Evolutionary conservation across 2,113 vertebrate genomes (phyloP), one percentile per base, ranked within the genome.

Genomic region (Aramus guarauna): DNA sequence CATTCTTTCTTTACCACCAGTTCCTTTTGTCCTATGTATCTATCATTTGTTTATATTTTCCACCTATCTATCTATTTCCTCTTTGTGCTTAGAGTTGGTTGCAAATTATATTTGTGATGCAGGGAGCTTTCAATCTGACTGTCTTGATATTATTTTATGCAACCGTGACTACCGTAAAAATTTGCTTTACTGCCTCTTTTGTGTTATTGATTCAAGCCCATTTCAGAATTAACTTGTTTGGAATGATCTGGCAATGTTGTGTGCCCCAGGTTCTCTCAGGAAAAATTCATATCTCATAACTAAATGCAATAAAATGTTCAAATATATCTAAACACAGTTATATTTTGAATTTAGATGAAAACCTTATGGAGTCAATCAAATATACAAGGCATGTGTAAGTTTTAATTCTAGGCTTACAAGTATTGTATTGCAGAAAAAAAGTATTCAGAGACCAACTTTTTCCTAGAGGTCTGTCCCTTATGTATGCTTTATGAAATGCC

Each of bases 221-320:
- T 97, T 97, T 96, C 92, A 94, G 88, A 98, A 97, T 96, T 97
- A 97, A 96, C 90, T 96, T 95, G 85, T 97, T 98, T 95, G 80
- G 76, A 95, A 94, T 91, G 96, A 97, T 97, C 64, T 88, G 90
- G 88, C 75, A 92, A 93, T 72, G 91, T 87, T 81, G 39, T 84
- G 78, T 94, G 93, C 90, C 94, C 76, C 72, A 64, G 71, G 59
- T 97, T 95, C 85, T 95, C 81, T 63, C 78, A 87, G 93, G 85
- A 92, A 96, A 96, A 97, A 97, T 91, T 96, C 90, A 55, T 96
- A 64, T 96, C 91, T 96, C 90, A 80, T 96, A 95, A 98, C 83
- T 89, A 97, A 97, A 97, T 93, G 83, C 81, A 97, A 96, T 97
- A 95, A 95, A 96, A 86, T 94, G 91, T 94, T 97, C 92, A 95